These are phyloP conservation scores for Zoanthus sansibaricus DNA, from an alignment of 92 coral and sea anemone genomes.

Conservation along the genomic window DNA sequence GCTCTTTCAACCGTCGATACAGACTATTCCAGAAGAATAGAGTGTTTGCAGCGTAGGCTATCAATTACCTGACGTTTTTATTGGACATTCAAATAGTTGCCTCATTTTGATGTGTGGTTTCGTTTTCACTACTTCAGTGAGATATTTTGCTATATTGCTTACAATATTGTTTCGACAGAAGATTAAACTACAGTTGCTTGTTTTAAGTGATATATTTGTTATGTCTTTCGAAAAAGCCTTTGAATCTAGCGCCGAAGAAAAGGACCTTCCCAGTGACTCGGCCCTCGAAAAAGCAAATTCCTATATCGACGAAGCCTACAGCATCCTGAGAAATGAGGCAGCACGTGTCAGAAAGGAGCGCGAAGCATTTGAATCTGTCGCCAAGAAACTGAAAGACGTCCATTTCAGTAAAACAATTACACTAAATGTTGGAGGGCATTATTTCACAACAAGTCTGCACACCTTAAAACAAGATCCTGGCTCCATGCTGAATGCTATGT, in stretches of 20 bases:
- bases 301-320: slow-evolving; percentile 36
- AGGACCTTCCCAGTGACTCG: not conserved
- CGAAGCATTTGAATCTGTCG: slow-evolving; percentile 61
- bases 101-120: too few species aligned
- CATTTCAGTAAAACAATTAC: slow-evolving; percentile 59
- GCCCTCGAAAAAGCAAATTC: slow-evolving; percentile 43
- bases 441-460: slow-evolving; percentile 57
- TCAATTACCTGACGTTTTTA: too few species aligned
- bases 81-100: too few species aligned
- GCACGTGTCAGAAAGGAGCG: slow-evolving; percentile 52
- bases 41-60: too few species aligned
- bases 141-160: too few species aligned
- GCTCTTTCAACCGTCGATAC: too few species aligned
- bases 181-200: too few species aligned
- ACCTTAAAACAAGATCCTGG: slow-evolving; percentile 69
- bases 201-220: not conserved
- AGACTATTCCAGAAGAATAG: too few species aligned
- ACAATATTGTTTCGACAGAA: too few species aligned
- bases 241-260: slow-evolving; percentile 11
- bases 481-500: slow-evolving; percentile 57
- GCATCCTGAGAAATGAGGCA: slow-evolving; percentile 52
- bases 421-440: slow-evolving; percentile 70
- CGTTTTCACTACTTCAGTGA: too few species aligned
- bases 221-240: not conserved
- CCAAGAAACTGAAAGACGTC: slow-evolving; percentile 65